These are phyloP conservation scores for Tenrec ecaudatus DNA, from an alignment of 2,113 vertebrate species.

Conservation along the genomic window DNA sequence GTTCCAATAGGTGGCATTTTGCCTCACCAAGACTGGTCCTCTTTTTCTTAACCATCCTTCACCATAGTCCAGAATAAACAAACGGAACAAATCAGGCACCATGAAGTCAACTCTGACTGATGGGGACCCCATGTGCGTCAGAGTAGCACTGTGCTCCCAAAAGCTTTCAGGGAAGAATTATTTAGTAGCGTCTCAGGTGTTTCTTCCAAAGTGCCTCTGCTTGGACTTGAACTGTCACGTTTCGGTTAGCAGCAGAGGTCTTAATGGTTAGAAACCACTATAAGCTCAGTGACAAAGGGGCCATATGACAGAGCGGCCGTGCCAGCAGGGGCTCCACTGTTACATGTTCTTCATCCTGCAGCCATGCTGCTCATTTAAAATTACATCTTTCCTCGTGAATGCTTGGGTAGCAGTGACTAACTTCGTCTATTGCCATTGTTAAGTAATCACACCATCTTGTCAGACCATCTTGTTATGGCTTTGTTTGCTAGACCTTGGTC, in stretches of 20 bases:
- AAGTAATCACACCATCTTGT: not conserved
- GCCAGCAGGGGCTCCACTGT: not conserved
- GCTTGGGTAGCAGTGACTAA: not conserved
- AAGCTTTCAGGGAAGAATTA: too few relatives aligned
- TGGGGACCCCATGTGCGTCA: not conserved
- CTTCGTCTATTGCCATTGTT: not conserved
- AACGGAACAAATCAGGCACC: too few relatives aligned
- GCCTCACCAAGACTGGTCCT: not conserved
- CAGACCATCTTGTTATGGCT: not conserved
- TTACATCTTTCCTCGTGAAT: not conserved
- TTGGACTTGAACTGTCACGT: not conserved
- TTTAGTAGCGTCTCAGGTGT: not conserved
- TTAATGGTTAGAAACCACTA: not conserved
- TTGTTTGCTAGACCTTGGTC: constrained; percentile 36
- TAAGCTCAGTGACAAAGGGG: too few relatives aligned
- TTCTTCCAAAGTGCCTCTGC: not conserved
- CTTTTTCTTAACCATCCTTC: not conserved
- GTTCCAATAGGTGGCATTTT: not conserved
- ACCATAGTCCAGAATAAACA: not conserved
- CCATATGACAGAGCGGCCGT: not conserved
- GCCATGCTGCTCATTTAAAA: not conserved
- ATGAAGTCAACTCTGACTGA: not conserved
- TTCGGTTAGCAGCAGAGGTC: not conserved
- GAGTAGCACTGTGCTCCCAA: not conserved
- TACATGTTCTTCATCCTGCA: constrained; percentile 13